Percentiles rank a stretch among this genome's conserved stretches.
phyloP scores from a whole-genome alignment of 37 sponge, comb jelly and placozoan species.

The Mnemiopsis leidyi region DNA sequence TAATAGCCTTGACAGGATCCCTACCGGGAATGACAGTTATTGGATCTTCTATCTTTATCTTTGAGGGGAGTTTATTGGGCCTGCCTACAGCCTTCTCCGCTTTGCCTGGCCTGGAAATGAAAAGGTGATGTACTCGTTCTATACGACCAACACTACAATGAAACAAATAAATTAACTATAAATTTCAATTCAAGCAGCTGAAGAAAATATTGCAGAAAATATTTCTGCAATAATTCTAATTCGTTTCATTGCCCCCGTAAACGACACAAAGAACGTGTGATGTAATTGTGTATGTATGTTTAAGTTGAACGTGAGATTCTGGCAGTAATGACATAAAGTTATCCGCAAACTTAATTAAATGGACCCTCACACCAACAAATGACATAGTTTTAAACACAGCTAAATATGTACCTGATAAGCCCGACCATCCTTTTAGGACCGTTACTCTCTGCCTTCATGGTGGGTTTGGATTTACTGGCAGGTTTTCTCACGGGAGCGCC shows the following conservation, averaged over 20 bases:
- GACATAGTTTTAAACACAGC: no score
- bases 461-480: background rate
- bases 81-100: background rate
- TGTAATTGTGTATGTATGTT: no score
- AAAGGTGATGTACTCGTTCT: background rate
- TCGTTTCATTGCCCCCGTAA: no score
- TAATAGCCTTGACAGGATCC: background rate
- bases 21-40: background rate
- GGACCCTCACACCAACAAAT: no score
- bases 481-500: slow-evolving; percentile 1
- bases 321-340: no score
- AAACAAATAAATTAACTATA: background rate
- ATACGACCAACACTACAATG: background rate
- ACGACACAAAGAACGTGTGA: no score
- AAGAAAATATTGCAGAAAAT: no score
- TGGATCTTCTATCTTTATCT: background rate
- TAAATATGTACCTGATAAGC: slow-evolving; percentile 1
- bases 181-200: no score
- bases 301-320: no score
- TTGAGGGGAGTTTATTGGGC: slow-evolving; percentile 30
- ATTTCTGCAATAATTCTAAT: no score
- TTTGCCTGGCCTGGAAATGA: background rate
- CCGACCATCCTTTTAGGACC: background rate
- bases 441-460: background rate
- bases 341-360: no score